Base-by-base conservation (phyloP, 2,888 invertebrate species). In the Proisotoma minuta region DNA sequence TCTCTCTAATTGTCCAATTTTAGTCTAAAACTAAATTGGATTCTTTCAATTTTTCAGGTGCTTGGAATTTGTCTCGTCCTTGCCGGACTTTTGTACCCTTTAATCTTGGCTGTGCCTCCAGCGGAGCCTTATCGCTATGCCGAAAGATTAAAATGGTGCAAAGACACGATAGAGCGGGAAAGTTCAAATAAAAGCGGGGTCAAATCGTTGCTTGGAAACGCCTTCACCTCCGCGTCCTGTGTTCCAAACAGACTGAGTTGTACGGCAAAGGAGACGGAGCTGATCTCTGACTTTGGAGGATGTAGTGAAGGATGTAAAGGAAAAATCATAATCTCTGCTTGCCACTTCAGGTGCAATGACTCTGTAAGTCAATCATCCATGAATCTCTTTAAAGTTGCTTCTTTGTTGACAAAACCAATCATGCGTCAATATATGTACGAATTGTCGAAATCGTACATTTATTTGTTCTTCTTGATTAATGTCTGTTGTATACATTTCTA, bases 261-360 rank as follows among this genome's bases (percentile, higher is more conserved):
- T 53, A 62, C 60, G 10, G 51, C 62, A 1, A 49, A 53, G 20
- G 50, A 62, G 54, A 54, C 69, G 8, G 69, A 71, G 57, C 49
- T 73, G 29, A 63, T 73, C 48, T 62, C 65, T 50, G 62, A 68
- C 34, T 48, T 61, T 51, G 69, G 68, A 4, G 68, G 59, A 22
- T 73, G 72, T 50, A 65, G 67, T 40, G 68, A 73, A 51, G 67
- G 66, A 53, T 73, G 72, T 62, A 60, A 58, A 40, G 68, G 66
- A 10, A 68, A 68, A 57, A 62, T 73, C 51, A 65, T 71, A 50
- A 54, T 73, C 40, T 65, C 68, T 56, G 66, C 65, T 18, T 73
- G 72, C 56, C 57, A 57, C n/a, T 63, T 56, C 29, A 50, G 60
- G 15, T 69, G 71, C 29, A 59, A 67, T 39, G 68, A 68, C 47